Conservation (phyloP, 2,797 vertebrate species). For the Hemibagrus guttatus region DNA sequence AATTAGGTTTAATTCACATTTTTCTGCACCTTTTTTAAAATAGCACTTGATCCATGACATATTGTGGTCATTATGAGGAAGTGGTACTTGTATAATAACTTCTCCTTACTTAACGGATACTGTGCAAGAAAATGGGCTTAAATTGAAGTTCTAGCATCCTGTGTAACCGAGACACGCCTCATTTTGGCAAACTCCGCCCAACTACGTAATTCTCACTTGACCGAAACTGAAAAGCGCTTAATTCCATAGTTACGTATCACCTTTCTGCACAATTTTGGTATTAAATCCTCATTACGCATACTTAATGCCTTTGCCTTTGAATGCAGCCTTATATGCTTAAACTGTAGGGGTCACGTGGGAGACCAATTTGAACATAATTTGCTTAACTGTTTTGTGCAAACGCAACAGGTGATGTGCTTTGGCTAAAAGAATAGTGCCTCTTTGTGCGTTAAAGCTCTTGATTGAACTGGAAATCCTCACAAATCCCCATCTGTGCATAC, state of each 20-base stretch:
- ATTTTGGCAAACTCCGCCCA: neutral
- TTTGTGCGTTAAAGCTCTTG: neutral
- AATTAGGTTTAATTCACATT: neutral
- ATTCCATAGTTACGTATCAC: neutral
- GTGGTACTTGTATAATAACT: neutral
- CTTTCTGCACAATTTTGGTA: neutral
- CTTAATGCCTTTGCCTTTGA: neutral
- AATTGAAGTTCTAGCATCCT: neutral
- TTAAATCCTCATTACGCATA: neutral
- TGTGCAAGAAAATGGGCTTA: neutral
- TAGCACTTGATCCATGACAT: neutral
- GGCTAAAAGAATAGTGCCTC: neutral
- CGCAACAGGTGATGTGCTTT: neutral
- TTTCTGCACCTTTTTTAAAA: neutral
- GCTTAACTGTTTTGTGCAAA: conserved; percentile 12
- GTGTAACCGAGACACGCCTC: neutral
- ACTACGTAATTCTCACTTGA: neutral
- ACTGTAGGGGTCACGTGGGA: neutral
- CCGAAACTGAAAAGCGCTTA: neutral
- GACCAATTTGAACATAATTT: neutral
- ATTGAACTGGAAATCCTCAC: neutral
- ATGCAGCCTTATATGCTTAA: neutral
- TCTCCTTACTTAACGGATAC: too few relatives aligned
- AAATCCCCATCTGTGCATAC: neutral
- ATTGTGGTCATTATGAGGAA: neutral